These are phyloP conservation scores for Xenus cinereus DNA, from an alignment of 2,113 vertebrate genomes.

Conservation along the genomic window DNA sequence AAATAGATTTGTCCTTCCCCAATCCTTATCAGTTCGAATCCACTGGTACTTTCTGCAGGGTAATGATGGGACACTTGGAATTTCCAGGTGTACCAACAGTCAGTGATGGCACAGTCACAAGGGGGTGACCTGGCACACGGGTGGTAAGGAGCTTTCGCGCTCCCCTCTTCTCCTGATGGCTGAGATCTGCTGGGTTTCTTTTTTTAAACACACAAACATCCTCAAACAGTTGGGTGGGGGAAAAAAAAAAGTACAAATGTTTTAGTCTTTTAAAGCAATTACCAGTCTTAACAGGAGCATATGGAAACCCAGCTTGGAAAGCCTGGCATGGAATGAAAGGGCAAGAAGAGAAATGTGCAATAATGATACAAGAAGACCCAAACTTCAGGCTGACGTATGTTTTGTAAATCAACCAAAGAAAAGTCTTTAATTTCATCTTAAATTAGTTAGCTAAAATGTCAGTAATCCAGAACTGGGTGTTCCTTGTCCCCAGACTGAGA, in stretches of 20 bases:
- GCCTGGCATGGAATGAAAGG: neutral
- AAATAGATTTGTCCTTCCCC: neutral
- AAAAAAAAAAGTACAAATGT: neutral
- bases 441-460: neutral
- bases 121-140: neutral
- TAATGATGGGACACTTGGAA: neutral
- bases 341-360: neutral
- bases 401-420: neutral
- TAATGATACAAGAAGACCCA: neutral
- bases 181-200: neutral
- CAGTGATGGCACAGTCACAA: neutral
- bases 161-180: neutral
- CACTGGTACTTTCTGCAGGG: neutral
- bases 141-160: neutral
- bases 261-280: neutral
- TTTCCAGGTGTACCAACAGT: neutral
- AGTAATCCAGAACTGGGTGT: neutral
- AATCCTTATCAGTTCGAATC: accelerated
- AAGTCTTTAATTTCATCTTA: neutral
- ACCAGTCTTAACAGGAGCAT: neutral
- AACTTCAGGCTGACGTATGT: neutral
- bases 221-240: neutral
- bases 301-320: constrained; percentile 10
- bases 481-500: neutral
- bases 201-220: neutral